Conservation (phyloP, 2,888 invertebrate genomes). For the Meteorus colon region DNA sequence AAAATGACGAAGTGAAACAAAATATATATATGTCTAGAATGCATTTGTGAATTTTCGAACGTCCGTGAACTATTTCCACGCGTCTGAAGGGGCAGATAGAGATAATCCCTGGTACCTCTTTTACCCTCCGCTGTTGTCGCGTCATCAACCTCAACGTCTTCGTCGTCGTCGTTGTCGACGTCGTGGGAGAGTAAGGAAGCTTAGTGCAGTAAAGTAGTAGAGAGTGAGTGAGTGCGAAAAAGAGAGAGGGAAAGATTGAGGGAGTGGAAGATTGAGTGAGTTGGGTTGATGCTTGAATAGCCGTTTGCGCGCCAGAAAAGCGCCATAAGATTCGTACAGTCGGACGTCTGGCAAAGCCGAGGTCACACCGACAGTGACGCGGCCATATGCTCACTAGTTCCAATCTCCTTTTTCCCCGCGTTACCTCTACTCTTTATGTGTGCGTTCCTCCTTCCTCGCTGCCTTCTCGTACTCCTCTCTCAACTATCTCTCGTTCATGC, state of each 20-base stretch:
- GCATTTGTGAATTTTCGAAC: slow-evolving; percentile 9
- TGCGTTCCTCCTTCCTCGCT: not conserved
- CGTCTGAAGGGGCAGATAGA: not conserved
- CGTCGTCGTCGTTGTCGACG: slow-evolving; percentile 6
- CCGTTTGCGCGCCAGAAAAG: slow-evolving; percentile 13
- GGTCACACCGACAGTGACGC: slow-evolving; percentile 42
- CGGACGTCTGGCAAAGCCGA: slow-evolving; percentile 41
- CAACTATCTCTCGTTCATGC: slow-evolving; percentile 18
- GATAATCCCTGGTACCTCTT: not conserved
- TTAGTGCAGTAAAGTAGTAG: slow-evolving; percentile 3
- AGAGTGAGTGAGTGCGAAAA: not conserved
- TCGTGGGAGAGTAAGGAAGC: slow-evolving; percentile 31
- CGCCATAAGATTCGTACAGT: slow-evolving; percentile 32
- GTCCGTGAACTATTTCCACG: slow-evolving; percentile 17
- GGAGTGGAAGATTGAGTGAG: slow-evolving; percentile 11
- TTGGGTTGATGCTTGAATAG: slow-evolving; percentile 13
- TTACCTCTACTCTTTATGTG: slow-evolving; percentile 3
- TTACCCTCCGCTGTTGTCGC: not conserved
- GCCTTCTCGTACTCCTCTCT: not conserved
- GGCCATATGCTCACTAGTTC: slow-evolving; percentile 42
- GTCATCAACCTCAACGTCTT: not conserved
- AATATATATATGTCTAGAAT: not conserved
- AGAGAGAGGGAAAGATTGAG: not conserved
- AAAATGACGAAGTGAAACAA: not conserved
- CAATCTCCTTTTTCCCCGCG: slow-evolving; percentile 40